Conservation (phyloP, 2,888 invertebrate species). For the Eilema caniola region DNA sequence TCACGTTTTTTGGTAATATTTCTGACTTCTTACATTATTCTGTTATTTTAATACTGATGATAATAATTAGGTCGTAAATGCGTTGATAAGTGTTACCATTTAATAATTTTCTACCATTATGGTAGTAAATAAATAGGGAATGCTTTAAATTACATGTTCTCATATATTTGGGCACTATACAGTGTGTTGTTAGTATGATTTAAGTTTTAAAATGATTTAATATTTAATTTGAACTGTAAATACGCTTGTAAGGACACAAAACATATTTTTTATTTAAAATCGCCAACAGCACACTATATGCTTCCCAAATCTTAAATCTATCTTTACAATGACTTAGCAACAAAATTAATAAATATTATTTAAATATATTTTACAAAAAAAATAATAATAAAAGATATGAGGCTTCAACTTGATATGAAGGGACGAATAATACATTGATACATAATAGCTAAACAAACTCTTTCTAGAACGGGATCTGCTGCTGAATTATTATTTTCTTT, state of each 20-base stretch:
- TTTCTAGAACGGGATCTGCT: not conserved
- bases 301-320: constrained; percentile 30
- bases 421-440: constrained; percentile 21
- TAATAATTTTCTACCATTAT: constrained; percentile 44
- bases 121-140: constrained; percentile 64
- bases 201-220: not conserved
- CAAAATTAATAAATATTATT: constrained; percentile 44
- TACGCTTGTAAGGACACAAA: not conserved
- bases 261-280: not conserved
- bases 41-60: constrained; percentile 73
- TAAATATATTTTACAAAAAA: constrained; percentile 43
- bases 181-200: constrained; percentile 7
- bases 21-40: constrained; percentile 51
- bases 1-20: constrained; percentile 54
- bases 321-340: constrained; percentile 56
- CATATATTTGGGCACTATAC: constrained; percentile 20
- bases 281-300: constrained; percentile 22
- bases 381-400: constrained; percentile 38
- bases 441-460: not conserved
- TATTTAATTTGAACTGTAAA: constrained; percentile 8
- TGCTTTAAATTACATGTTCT: constrained; percentile 54
- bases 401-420: constrained; percentile 23
- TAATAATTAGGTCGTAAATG: constrained; percentile 72
- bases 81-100: constrained; percentile 66
- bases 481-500: too few relatives aligned